Evolutionary conservation across 2,888 invertebrate genomes (phyloP).

Genomic region (Desoria tigrina): DNA sequence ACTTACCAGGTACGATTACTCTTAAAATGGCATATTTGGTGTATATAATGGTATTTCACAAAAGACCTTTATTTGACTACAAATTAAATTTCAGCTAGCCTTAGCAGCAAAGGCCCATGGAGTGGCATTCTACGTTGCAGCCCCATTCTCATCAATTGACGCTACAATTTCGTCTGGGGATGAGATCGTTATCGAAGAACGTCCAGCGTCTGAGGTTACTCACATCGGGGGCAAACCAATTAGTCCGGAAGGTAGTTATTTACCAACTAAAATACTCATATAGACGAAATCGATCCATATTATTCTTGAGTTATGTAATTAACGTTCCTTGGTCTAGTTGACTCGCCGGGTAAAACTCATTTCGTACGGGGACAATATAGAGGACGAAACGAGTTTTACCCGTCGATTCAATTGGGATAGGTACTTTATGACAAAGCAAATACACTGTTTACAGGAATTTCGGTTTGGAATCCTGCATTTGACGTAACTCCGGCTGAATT

Average conservation of each 20-base stretch:
- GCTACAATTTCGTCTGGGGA: constrained; percentile 74
- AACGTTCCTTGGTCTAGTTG: no score
- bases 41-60: no score
- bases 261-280: no score
- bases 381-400: no score
- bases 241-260: constrained; percentile 78
- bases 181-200: constrained; percentile 88
- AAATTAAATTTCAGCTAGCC: constrained; percentile 65
- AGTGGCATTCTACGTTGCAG: constrained; percentile 93
- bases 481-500: constrained; percentile 93
- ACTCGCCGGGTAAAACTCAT: no score
- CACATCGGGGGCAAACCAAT: constrained; percentile 81
- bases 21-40: not conserved
- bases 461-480: constrained; percentile 66
- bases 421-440: no score
- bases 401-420: no score
- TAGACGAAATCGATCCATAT: no score
- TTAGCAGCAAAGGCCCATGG: constrained; percentile 85
- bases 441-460: constrained; percentile 40
- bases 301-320: no score
- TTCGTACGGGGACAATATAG: no score
- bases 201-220: constrained; percentile 89
- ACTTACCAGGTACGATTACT: constrained; percentile 81
- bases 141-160: constrained; percentile 90
- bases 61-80: no score